Evolutionary conservation across 2,113 vertebrate species (phyloP), one percentile per base, ranked within the genome.

Genomic region (Aspiorhynchus laticeps): DNA sequence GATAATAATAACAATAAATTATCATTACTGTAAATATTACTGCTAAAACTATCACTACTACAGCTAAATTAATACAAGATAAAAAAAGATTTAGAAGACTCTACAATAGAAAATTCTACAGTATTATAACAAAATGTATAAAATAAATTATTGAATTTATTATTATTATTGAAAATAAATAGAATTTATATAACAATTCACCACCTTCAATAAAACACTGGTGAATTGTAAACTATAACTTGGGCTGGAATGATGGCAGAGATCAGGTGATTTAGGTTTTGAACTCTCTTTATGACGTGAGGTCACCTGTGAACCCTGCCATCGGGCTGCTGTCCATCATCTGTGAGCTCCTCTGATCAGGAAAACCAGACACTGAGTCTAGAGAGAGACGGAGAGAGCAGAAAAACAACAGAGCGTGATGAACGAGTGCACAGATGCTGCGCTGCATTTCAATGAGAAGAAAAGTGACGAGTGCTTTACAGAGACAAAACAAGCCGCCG

Each of bases 351-450:
- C 90, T 89, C 87, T 90, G 92, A 28, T 93, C 91, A 73, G 92
- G 87, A 75, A 87, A 91, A 81, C 80, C 91, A 21, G 91, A 88
- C 92, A 93, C 90, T 73, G 92, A 89, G 43, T 75, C 93, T 94
- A 82, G 5, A 82, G 61, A 61, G 26, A 67, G 41, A 53, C 24
- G 28, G 21, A 14, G 9, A 82, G 31, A 85, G 36, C 12, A 12
- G 43, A 41, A 36, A 31, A 73, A 53, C 36, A 69, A 65, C 28
- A 83, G 74, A 36, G 36, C 36, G 51, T 80, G 48, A 33, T 8
- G 11, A 19, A n/a, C 65, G 75, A 51, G 71, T 46, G 28, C 38
- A 19, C 9, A 17, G 79, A 67, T 48, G n/a, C 1, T 33, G 80
- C 43, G 56, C 56, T 84, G 63, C 67, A 59, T 15, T 73, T 74